These are phyloP conservation scores for Bos taurus DNA, from an alignment of 2,113 vertebrate species.

Conservation along the genomic window DNA sequence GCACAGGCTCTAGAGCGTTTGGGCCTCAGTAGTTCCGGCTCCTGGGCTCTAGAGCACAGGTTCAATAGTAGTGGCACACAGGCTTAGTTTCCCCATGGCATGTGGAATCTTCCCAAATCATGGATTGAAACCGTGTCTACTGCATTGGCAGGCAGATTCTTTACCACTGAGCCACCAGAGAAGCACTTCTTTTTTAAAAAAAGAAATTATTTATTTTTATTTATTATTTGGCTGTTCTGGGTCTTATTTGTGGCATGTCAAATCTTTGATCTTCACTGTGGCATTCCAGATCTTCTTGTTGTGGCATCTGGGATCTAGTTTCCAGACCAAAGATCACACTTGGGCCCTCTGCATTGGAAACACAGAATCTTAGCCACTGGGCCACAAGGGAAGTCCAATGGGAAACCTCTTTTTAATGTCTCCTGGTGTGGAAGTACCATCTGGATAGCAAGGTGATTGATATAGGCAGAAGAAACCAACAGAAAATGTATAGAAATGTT, in stretches of 20 bases:
- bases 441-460: not conserved
- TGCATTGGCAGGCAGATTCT: not conserved
- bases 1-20: not conserved
- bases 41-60: not conserved
- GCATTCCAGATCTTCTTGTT: not conserved
- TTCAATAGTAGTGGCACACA: not conserved
- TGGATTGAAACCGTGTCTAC: not conserved
- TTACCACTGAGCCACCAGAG: not conserved
- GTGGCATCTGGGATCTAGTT: not conserved
- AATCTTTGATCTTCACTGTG: not conserved
- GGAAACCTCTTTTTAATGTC: not conserved
- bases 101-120: not conserved
- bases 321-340: not conserved
- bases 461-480: not conserved
- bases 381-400: not conserved
- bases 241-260: not conserved
- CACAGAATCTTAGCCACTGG: not conserved
- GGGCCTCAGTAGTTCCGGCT: not conserved
- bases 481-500: conserved; percentile 12
- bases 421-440: not conserved
- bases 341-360: not conserved
- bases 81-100: not conserved
- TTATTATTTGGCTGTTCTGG: not conserved
- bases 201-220: not conserved
- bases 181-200: not conserved